phyloP scores from a whole-genome alignment of 2,113 vertebrate genomes.

The Hyperoodon ampullatus region DNA sequence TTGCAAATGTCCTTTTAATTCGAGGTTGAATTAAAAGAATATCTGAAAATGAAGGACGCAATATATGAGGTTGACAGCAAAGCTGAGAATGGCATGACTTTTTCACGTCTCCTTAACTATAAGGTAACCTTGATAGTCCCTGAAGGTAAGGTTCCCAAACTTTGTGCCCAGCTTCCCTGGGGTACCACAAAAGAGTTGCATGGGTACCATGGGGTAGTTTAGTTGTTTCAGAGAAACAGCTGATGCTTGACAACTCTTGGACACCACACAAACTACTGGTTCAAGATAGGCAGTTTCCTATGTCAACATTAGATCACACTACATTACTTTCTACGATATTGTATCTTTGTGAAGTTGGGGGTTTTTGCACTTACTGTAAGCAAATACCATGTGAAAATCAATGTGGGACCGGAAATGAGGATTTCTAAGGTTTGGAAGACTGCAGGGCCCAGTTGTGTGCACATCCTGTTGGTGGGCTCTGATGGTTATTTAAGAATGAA shows the following conservation, averaged over 20 bases:
- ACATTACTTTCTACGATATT: not conserved
- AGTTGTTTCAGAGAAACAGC: not conserved
- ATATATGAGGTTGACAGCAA: conserved; percentile 92
- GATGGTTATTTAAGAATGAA: conserved; percentile 43
- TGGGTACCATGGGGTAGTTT: not conserved
- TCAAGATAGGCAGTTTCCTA: not conserved
- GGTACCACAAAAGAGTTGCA: not conserved
- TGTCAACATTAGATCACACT: not conserved
- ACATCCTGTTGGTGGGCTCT: not conserved
- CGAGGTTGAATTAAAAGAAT: conserved; percentile 96
- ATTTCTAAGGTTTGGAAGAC: not conserved
- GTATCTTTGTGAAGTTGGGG: not conserved
- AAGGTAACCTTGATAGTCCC: conserved; percentile 86
- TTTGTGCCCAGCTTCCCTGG: not conserved
- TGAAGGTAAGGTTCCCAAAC: not conserved
- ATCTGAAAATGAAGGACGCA: conserved; percentile 91
- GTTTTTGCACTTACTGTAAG: not conserved
- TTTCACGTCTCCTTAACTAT: conserved; percentile 90
- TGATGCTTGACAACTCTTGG: not conserved
- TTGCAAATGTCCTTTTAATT: conserved; percentile 29
- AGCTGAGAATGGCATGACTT: conserved; percentile 88
- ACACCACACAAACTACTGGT: not conserved
- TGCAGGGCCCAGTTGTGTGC: not conserved
- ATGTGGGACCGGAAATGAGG: not conserved
- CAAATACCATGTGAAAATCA: not conserved